Evolutionary conservation across 2,113 vertebrate genomes (phyloP), one percentile per base, ranked within the genome.

Genomic region (Tursiops truncatus): DNA sequence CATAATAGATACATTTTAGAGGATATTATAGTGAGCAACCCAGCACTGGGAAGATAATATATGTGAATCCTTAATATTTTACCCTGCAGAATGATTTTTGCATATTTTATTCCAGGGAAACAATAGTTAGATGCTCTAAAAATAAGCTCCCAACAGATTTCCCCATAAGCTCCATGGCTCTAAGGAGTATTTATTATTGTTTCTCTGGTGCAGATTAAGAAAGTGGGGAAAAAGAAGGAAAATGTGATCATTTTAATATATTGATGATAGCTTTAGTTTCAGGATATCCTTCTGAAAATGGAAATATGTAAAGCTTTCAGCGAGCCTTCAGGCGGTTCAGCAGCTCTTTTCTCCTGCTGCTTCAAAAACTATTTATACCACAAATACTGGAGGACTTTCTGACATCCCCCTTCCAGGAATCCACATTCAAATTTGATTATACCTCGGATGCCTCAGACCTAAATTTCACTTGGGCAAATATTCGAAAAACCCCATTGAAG

Each of bases 361-460:
- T 96, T 94, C 47, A 73, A 70, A 41, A 95, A 83, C 28, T 38
- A 70, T 81, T 94, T 90, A 62, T 76, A 47, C 31, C 31, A 44
- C 20, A 56, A 44, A 91, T 28, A 15, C 62, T 89, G 14, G 31
- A 67, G 68, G 71, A 67, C 47, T 68, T 77, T 5, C 71, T 93
- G 38, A 92, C 20, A 83, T 58, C 0, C 7, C 12, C 44, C 36
- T 91, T 86, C n/a, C 50, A 84, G 60, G 31, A 90, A 50, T 77
- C 79, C 36, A 89, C 26, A 86, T 91, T 94, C 38, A 91, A 50
- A 96, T 94, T 58, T 89, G 68, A 83, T 92, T 91, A n/a, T 82
- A 60, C 44, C 82, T 95, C 62, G 21, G 58, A 73, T 76, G 74
- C 82, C 86, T 65, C 44, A 80, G 89, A 80, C 38, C 36, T 89